phyloP scores from a whole-genome alignment of 1,140 invertebrate genomes.

The Zaprionus ghesquierei region DNA sequence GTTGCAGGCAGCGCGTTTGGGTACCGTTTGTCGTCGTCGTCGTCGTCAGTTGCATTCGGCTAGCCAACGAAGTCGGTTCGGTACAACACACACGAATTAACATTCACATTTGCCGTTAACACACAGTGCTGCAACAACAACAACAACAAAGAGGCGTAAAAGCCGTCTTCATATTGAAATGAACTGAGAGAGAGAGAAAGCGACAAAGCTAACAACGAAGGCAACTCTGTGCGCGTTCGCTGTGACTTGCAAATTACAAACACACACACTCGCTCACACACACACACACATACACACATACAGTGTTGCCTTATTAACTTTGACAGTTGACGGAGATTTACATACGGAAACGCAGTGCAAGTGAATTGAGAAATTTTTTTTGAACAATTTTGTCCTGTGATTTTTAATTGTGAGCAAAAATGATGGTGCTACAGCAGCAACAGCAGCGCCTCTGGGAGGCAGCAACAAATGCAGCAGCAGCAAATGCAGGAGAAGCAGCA shows the following conservation, averaged over 20 bases:
- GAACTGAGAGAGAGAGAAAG: not conserved
- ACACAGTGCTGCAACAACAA: conserved; percentile 13
- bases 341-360: conserved; percentile 20
- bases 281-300: not conserved
- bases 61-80: conserved; percentile 54
- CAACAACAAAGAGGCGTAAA: not conserved
- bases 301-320: not conserved
- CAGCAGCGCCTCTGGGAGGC: conserved; percentile 53
- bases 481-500: conserved; percentile 24
- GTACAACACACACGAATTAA: conserved; percentile 1
- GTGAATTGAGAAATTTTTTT: conserved; percentile 3
- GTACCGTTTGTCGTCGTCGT: conserved; percentile 34
- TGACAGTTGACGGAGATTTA: conserved; percentile 10
- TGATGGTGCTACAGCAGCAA: conserved; percentile 75
- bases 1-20: conserved; percentile 1
- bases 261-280: conserved; percentile 5
- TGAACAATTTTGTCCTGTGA: not conserved
- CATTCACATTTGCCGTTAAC: conserved; percentile 25
- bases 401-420: conserved; percentile 29
- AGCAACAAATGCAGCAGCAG: conserved; percentile 4
- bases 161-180: conserved; percentile 5
- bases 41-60: conserved; percentile 64
- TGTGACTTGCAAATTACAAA: conserved; percentile 37
- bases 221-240: conserved; percentile 18
- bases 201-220: not conserved